Base-by-base conservation (phyloP, 2,888 invertebrate species). In the Nymphalis c-album region DNA sequence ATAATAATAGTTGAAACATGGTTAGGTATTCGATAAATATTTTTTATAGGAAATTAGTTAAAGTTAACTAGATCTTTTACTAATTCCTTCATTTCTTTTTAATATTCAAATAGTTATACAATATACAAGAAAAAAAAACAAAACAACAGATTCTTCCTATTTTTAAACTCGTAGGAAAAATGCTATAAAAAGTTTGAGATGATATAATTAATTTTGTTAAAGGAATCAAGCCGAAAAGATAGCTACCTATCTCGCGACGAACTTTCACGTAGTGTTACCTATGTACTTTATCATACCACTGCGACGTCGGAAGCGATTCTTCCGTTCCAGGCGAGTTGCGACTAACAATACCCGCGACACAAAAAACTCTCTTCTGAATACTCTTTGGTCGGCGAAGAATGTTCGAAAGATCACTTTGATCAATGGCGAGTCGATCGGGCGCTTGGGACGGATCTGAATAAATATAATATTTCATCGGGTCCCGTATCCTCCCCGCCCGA, bases 401-500 rank as follows among this genome's bases (percentile, higher is more conserved):
- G 46, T 45, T 50, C 26, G 46, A 58, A 63, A 63, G 51, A 18
- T 46, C 60, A 31, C 53, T 58, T 67, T 62, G 58, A 63, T 67
- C 62, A 62, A 58, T 47, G 64, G 58, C 61, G 53, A 53, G 53
- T 40, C 46, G 59, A 55, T 26, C 67, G 59, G 40, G 20, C 46
- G 53, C 46, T 46, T 31, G 53, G 60, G 35, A 63, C 58, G 51
- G 47, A 51, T 63, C 60, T 63, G 47, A 63, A 63, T 60, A 63
- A 60, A 68, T 68, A 63, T 63, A 55, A 68, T 64, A 68, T 68
- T 63, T 63, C 60, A 60, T 45, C 40, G 35, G 47, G 31, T 26
- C n/a, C 45, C 18, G 16, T 40, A 51, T 35, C 40, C 57, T 5
- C 58, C 16, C 50, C 58, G 48, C 16, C 40, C 40, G 40, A 40